A percentile compares a stretch with the other conserved stretches of the same genome.
These are phyloP conservation scores for Myiotriccus ornatus DNA, from an alignment of 2,797 vertebrate genomes.

Conservation along the genomic window DNA sequence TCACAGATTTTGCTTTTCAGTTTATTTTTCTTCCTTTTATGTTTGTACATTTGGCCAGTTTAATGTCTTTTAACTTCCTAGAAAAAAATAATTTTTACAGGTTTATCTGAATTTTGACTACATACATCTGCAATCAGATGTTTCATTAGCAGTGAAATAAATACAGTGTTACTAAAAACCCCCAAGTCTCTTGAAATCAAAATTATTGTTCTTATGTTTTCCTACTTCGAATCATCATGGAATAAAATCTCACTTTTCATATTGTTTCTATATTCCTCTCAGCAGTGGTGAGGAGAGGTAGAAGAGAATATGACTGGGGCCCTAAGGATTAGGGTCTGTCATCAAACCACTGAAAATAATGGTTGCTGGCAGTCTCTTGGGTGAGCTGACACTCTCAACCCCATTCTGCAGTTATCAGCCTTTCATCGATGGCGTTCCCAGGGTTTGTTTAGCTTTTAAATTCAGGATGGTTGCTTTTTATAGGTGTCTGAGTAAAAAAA, in stretches of 20 bases:
- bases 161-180: background rate
- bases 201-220: background rate
- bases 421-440: rapidly evolving
- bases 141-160: background rate
- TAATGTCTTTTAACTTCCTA: slow-evolving; percentile 34
- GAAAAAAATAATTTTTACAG: slow-evolving; percentile 45
- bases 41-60: slow-evolving; percentile 59
- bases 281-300: background rate
- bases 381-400: background rate
- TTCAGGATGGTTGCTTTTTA: background rate
- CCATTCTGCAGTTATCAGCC: background rate
- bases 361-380: background rate
- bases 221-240: background rate
- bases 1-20: slow-evolving; percentile 43
- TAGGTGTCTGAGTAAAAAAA: background rate
- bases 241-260: background rate
- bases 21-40: slow-evolving; percentile 60
- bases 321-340: background rate
- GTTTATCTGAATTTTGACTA: slow-evolving; percentile 31
- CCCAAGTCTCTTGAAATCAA: background rate
- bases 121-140: slow-evolving; percentile 19
- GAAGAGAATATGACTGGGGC: background rate
- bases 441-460: background rate
- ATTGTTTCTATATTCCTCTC: background rate
- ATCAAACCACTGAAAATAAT: background rate